Base-by-base conservation (phyloP, 2,888 invertebrate genomes). In the Ennomos fuscantarius region DNA sequence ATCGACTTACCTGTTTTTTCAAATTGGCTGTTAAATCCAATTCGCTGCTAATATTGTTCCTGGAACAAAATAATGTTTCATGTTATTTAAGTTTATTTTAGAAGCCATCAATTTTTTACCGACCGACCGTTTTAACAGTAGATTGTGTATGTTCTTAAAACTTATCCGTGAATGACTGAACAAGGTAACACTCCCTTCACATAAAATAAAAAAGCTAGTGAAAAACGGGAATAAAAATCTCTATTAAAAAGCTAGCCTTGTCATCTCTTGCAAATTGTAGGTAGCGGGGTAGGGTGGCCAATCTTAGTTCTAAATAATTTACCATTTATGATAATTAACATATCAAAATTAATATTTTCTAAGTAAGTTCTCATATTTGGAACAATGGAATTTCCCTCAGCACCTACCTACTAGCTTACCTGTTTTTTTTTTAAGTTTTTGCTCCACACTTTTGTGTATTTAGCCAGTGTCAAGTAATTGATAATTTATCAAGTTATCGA, bases 171-270 rank as follows among this genome's bases (percentile, higher is more conserved):
- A 76, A 70, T 68, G 63, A 58, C 57, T 64, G 69, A 67, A 70
- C 60, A 69, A 66, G 63, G 62, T 63, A 48, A 62, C 60, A 62
- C 63, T 64, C 15, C 45, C 2, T 24, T 41, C 35, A 40, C 76
- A 78, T 79, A 77, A 76, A 65, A 76, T 74, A 75, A 76, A 65
- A 76, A 74, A 75, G 72, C 69, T 65, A 55, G 63, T 66, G 64
- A 70, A 70, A 72, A 70, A 68, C 68, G 68, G 62, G 65, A 55
- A 68, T 69, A 76, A 68, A 72, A 67, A 78, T 80, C 63, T 59
- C 67, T 64, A 73, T 77, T 78, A 73, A 77, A 79, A 74, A 66
- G 70, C 70, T 73, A 65, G 73, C 80, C 80, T 79, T 60, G 63
- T 63, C 69, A 74, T 70, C 69, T 72, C 63, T 70, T 70, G 73